phyloP scores from a whole-genome alignment of 2,888 invertebrate species.

The Leptinotarsa peninsularis region DNA sequence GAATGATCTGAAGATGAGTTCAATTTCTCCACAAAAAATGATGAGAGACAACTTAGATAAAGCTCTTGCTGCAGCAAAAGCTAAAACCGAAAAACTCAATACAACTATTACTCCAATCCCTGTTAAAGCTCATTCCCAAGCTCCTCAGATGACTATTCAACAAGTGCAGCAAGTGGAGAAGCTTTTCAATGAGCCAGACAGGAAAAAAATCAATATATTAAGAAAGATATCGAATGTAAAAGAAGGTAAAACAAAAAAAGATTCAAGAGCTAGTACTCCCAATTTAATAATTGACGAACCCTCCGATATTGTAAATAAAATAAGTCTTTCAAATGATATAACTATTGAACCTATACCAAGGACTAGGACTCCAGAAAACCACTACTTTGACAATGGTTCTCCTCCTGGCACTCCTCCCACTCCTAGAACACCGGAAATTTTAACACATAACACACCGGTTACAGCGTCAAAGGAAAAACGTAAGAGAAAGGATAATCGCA shows the following conservation, averaged over 20 bases:
- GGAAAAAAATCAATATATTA: slow-evolving; percentile 87
- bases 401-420: slow-evolving; percentile 70
- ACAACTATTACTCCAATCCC: slow-evolving; percentile 65
- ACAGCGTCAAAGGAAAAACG: slow-evolving; percentile 71
- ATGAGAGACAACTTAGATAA: slow-evolving; percentile 57
- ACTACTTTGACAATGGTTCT: slow-evolving; percentile 67
- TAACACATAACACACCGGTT: slow-evolving; percentile 70
- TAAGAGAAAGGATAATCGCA: slow-evolving; percentile 66
- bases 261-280: slow-evolving; percentile 64
- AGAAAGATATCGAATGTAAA: slow-evolving; percentile 86
- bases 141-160: slow-evolving; percentile 53
- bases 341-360: slow-evolving; percentile 69
- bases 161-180: slow-evolving; percentile 66
- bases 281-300: slow-evolving; percentile 66
- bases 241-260: slow-evolving; percentile 66
- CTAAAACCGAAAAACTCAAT: slow-evolving; percentile 64
- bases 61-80: slow-evolving; percentile 62
- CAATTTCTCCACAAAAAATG: slow-evolving; percentile 38
- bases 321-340: slow-evolving; percentile 66
- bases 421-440: slow-evolving; percentile 71
- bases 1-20: slow-evolving; percentile 33
- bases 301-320: slow-evolving; percentile 57
- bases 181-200: slow-evolving; percentile 83
- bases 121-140: slow-evolving; percentile 55
- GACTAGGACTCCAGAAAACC: slow-evolving; percentile 61